A percentile compares a stretch with the other conserved stretches of the same genome.
Conservation (phyloP, 1,140 invertebrate genomes). For the Diorhabda elongata region DNA sequence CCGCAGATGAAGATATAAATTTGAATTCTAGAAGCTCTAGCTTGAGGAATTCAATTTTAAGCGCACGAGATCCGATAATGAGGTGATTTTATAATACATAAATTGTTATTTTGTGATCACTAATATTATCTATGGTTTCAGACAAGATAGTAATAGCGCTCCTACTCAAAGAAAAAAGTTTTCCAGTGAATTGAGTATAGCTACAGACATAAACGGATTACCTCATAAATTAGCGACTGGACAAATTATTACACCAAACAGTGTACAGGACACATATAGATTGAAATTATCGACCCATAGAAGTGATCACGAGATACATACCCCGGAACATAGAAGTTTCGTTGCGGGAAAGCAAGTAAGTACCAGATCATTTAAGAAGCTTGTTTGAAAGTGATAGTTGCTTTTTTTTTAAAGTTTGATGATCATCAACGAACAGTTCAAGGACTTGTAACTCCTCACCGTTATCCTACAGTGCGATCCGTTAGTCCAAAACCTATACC, state of each 20-base stretch:
- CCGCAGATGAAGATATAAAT: conserved; percentile 79
- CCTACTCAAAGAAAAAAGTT: conserved; percentile 46
- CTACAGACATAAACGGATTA: conserved; percentile 33
- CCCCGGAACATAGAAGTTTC: conserved; percentile 50
- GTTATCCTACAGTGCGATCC: conserved; percentile 33
- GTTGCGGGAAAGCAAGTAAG: conserved; percentile 24
- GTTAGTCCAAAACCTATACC: conserved; percentile 32
- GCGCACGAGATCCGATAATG: conserved; percentile 48
- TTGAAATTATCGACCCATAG: conserved; percentile 51
- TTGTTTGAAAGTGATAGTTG: too few relatives aligned
- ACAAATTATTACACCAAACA: conserved; percentile 30
- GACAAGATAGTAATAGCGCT: conserved; percentile 46
- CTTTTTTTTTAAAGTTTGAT: conserved; percentile 19
- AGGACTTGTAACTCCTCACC: conserved; percentile 43
- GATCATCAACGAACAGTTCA: conserved; percentile 31
- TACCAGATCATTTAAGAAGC: too few relatives aligned
- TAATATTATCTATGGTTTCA: not conserved
- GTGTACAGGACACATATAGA: conserved; percentile 34
- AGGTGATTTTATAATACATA: conserved; percentile 21
- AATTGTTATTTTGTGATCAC: not conserved
- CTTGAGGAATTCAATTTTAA: conserved; percentile 59
- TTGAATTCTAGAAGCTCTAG: conserved; percentile 60
- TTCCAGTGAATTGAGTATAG: conserved; percentile 51
- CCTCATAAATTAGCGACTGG: conserved; percentile 11
- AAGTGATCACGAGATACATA: conserved; percentile 60